Conservation (phyloP, 1,140 invertebrate species). For the Tetraneura akinire region DNA sequence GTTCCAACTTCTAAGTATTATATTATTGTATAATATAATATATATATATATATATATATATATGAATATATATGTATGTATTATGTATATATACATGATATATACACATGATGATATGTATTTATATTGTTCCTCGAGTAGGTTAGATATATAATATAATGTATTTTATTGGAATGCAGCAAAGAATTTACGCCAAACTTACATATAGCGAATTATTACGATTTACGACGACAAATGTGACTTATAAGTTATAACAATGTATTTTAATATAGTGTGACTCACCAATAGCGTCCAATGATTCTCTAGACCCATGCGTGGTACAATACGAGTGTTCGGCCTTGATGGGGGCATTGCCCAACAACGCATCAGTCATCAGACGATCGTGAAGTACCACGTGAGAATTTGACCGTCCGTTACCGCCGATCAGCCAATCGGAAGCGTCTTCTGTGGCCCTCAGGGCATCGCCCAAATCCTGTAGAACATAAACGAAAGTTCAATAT, state of each 20-base stretch:
- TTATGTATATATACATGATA: neutral
- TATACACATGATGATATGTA: neutral
- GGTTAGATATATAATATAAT: too few species aligned
- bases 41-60: too few species aligned
- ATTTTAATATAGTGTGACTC: slow-evolving; percentile 1
- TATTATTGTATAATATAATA: too few species aligned
- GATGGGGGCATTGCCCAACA: slow-evolving; percentile 72
- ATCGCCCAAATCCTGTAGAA: slow-evolving; percentile 20
- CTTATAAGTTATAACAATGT: neutral
- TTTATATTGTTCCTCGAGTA: slow-evolving; percentile 3
- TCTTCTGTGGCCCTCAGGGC: slow-evolving; percentile 27
- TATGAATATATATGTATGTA: too few species aligned
- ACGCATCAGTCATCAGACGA: slow-evolving; percentile 85
- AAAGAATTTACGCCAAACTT: slow-evolving; percentile 17
- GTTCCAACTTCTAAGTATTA: too few species aligned
- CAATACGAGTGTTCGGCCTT: slow-evolving; percentile 86
- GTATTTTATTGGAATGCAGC: slow-evolving; percentile 2
- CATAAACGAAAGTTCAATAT: neutral
- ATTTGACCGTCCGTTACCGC: slow-evolving; percentile 50
- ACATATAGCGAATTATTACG: neutral
- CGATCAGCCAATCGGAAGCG: slow-evolving; percentile 47
- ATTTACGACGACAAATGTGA: neutral
- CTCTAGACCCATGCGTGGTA: slow-evolving; percentile 53
- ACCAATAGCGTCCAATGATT: slow-evolving; percentile 47
- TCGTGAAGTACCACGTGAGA: slow-evolving; percentile 76